Base-by-base conservation (phyloP, 2,113 vertebrate species). In the Varanus salvator region DNA sequence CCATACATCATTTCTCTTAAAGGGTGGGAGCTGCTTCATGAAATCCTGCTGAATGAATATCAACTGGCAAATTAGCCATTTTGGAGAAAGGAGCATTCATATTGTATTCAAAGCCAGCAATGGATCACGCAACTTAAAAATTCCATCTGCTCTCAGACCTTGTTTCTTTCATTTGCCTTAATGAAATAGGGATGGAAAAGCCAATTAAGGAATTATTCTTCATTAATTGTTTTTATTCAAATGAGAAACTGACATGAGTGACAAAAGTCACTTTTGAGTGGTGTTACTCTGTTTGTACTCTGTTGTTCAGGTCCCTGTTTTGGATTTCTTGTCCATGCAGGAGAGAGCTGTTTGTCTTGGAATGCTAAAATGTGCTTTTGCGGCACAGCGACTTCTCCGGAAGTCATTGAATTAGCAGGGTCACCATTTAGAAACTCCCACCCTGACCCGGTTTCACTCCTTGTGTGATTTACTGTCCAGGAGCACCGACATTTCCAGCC, bases 141-240 rank as follows among this genome's bases (percentile, higher is more conserved):
- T 93, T 86, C 85, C 74, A 93, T n/a, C 25, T 78, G 3, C 29
- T 87, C 90, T 57, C 3, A 38, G 31, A 80, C 60, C 29, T 38
- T 90, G 91, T 54, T 89, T 95, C 92, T 94, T 87, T 90, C 90
- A 85, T 90, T 71, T 78, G 8, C 91, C 93, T 90, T 95, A 95
- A 95, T 95, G 91, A 93, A 95, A 91, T 78, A 85, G 94, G 12
- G 69, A 87, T 85, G 74, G 81, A 91, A 77, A 77, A 87, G 50
- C 81, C 94, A 96, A 94, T 95, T 94, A 94, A 92, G 94, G 87
- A 93, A 95, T 88, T 84, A 90, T 92, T 89, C 93, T 93, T 84
- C 90, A 92, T 94, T 92, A 95, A 89, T 92, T 93, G 76, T 92
- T 95, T 88, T 87, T 93, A 94, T 92, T n/a, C 64, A 94, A 88